Percentiles rank a stretch among this genome's conserved stretches.
Conservation (phyloP, 2,888 invertebrate genomes). For the Hirtodrosophila confusa region DNA sequence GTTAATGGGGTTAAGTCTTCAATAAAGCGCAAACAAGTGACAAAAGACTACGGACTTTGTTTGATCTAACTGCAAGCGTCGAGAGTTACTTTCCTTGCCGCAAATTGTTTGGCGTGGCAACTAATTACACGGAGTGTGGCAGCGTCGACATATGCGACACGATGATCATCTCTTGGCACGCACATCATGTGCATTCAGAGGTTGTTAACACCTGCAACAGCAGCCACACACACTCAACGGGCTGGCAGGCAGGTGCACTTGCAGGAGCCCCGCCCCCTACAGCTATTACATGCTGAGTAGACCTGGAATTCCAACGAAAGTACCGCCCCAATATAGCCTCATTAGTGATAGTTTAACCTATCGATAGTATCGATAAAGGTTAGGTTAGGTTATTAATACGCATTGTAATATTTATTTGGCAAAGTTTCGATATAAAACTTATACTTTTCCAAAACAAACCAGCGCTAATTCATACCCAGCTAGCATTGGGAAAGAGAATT, state of each 20-base stretch:
- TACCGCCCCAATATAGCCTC: too few relatives aligned
- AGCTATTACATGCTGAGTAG: too few relatives aligned
- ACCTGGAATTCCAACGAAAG: too few relatives aligned
- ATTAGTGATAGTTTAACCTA: too few relatives aligned
- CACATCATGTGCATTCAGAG: constrained; percentile 40
- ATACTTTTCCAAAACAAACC: too few relatives aligned
- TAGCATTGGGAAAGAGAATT: too few relatives aligned
- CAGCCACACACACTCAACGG: too few relatives aligned
- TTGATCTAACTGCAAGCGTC: constrained; percentile 13
- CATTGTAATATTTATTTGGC: too few relatives aligned
- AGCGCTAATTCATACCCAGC: too few relatives aligned
- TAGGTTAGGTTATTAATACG: too few relatives aligned
- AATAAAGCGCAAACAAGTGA: constrained; percentile 70
- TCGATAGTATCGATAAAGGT: too few relatives aligned
- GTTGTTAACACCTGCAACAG: constrained; percentile 69
- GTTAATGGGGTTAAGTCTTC: constrained; percentile 79
- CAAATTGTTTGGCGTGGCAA: constrained; percentile 66
- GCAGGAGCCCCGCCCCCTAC: constrained; percentile 23
- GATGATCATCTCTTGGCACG: constrained; percentile 44
- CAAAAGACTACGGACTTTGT: constrained; percentile 45
- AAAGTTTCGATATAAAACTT: too few relatives aligned
- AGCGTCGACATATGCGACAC: constrained; percentile 6
- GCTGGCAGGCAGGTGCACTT: constrained; percentile 8
- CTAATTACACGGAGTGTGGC: constrained; percentile 53
- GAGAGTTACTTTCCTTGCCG: constrained; percentile 59